These are phyloP conservation scores for Caenorhabditis angaria DNA, from an alignment of 2,888 invertebrate species.

Conservation along the genomic window DNA sequence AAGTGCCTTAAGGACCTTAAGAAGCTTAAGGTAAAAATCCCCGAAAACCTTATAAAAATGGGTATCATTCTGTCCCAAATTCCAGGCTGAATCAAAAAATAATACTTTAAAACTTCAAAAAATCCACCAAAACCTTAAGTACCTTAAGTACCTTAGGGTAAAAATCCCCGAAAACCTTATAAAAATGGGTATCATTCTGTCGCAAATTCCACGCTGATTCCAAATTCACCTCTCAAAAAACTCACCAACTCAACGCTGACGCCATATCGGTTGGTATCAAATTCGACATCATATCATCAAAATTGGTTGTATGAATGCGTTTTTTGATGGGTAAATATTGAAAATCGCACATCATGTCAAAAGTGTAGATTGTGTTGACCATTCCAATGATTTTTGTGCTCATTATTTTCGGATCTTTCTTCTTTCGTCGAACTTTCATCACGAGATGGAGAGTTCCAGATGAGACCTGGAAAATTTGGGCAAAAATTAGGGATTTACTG, in stretches of 20 bases:
- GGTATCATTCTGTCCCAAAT: constrained; percentile 12
- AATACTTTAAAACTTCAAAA: too few species aligned
- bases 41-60: not conserved
- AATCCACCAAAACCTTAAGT: too few species aligned
- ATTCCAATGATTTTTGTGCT: constrained; percentile 52
- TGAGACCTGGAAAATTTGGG: constrained; percentile 31
- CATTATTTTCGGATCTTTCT: constrained; percentile 25
- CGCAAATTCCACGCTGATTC: too few species aligned
- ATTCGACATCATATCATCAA: constrained; percentile 51
- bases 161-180: constrained; percentile 13
- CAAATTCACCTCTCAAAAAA: too few species aligned
- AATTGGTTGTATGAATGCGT: constrained; percentile 19
- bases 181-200: constrained; percentile 12
- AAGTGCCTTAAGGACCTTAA: too few species aligned
- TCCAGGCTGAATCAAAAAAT: too few species aligned
- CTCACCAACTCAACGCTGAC: constrained; percentile 59
- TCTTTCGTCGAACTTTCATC: constrained; percentile 56
- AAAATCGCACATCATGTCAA: constrained; percentile 81
- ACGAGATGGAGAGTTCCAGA: constrained; percentile 63
- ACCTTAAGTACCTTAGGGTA: too few species aligned
- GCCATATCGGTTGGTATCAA: constrained; percentile 61
- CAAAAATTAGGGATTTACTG: not conserved
- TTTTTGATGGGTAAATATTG: constrained; percentile 84
- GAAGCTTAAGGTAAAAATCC: too few species aligned
- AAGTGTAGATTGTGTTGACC: constrained; percentile 63